These are phyloP conservation scores for Nothoprocta perdicaria DNA, from an alignment of 2,113 vertebrate species.

Conservation along the genomic window DNA sequence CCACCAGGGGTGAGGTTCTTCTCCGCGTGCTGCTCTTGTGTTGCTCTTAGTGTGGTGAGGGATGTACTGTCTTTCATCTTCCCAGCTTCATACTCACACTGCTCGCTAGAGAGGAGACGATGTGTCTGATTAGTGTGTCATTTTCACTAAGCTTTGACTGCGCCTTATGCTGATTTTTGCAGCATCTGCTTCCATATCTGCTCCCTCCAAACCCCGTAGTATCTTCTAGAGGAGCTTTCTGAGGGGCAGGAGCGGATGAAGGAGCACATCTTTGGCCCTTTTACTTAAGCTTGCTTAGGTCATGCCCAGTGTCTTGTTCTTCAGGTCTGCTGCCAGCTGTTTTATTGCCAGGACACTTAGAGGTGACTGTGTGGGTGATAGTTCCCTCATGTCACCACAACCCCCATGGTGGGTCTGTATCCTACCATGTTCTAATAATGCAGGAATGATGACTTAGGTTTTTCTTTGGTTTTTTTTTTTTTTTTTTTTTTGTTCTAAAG, in stretches of 20 bases:
- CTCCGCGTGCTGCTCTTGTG: background rate
- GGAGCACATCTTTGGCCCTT: background rate
- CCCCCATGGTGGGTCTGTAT: background rate
- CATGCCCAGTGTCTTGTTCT: background rate
- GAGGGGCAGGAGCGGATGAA: background rate
- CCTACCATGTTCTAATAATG: background rate
- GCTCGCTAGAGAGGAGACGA: background rate
- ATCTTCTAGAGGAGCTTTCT: background rate
- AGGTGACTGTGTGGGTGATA: rapidly evolving
- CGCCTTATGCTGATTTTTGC: background rate
- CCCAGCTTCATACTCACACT: background rate
- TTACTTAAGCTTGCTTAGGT: background rate
- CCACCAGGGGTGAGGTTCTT: rapidly evolving
- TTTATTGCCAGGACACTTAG: background rate
- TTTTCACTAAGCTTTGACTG: background rate
- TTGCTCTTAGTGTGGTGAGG: background rate
- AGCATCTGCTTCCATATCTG: background rate
- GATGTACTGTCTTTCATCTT: background rate
- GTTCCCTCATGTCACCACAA: background rate
- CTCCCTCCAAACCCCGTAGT: background rate
- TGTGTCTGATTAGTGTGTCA: background rate
- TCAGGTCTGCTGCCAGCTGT: background rate
- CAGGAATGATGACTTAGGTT: background rate
- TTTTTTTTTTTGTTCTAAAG: background rate
- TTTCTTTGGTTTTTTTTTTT: too few relatives aligned